These are phyloP conservation scores for Zaprionus obscuricornis DNA, from an alignment of 2,888 invertebrate genomes.

Conservation along the genomic window DNA sequence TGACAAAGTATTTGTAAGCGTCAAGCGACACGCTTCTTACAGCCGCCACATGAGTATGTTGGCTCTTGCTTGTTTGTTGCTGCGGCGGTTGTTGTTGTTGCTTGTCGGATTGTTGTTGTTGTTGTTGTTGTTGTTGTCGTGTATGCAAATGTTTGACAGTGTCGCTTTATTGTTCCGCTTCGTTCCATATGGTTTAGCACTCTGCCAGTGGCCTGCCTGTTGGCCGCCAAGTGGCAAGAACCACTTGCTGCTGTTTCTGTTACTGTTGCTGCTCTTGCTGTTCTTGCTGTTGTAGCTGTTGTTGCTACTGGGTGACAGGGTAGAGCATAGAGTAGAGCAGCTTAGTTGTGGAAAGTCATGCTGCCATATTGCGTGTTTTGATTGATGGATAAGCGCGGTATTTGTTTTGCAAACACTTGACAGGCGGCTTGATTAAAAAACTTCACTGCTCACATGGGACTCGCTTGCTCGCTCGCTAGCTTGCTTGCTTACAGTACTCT, in stretches of 20 bases:
- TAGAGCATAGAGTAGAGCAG: not conserved
- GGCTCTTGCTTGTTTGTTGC: no score
- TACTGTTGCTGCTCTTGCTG: conserved; percentile 7
- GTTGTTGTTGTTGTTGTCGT: conserved; percentile 40
- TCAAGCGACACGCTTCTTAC: no score
- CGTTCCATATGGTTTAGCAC: conserved; percentile 70
- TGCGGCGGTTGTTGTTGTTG: no score
- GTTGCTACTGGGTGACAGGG: not conserved
- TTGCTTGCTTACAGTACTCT: no score
- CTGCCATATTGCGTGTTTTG: conserved; percentile 74
- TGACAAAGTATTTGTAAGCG: no score
- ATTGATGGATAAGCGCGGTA: conserved; percentile 80
- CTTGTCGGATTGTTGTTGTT: no score
- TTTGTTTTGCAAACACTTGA: conserved; percentile 80
- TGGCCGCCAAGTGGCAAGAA: conserved; percentile 49
- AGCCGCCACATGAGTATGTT: no score
- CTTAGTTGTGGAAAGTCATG: conserved; percentile 55
- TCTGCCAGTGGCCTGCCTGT: conserved; percentile 23
- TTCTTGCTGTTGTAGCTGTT: conserved; percentile 2
- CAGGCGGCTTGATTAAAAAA: conserved; percentile 83
- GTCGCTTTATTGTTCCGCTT: conserved; percentile 75
- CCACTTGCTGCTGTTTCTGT: conserved; percentile 59
- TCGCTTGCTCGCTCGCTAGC: no score
- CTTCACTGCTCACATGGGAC: conserved; percentile 83
- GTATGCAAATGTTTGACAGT: conserved; percentile 76